Percentiles rank a stretch among this genome's conserved stretches.
These are phyloP conservation scores for Urocynchramus pylzowi DNA, from an alignment of 2,113 vertebrate species.

Conservation along the genomic window DNA sequence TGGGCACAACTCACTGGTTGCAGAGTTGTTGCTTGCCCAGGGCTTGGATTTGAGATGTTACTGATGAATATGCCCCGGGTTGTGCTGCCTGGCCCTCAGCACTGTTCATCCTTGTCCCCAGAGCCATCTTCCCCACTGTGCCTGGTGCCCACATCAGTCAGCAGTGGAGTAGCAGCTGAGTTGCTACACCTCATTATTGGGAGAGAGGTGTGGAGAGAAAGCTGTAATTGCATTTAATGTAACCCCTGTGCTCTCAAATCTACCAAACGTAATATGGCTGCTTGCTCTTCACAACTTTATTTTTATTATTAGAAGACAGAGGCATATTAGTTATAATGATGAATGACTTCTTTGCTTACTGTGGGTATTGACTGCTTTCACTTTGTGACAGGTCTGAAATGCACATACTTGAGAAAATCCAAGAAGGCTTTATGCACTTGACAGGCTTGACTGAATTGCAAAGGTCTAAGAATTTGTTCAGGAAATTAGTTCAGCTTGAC, in stretches of 20 bases:
- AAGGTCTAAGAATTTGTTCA: background rate
- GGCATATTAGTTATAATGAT: background rate
- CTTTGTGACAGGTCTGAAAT: background rate
- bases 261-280: background rate
- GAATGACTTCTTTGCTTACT: background rate
- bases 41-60: background rate
- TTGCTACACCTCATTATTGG: rapidly evolving
- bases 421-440: background rate
- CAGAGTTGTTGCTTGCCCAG: background rate
- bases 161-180: background rate
- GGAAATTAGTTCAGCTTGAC: background rate
- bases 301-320: background rate
- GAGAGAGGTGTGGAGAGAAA: background rate
- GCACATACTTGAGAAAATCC: background rate
- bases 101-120: background rate
- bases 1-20: rapidly evolving
- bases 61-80: rapidly evolving
- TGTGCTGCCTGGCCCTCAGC: background rate
- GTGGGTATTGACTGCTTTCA: background rate
- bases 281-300: background rate
- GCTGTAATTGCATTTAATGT: background rate
- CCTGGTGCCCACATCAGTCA: rapidly evolving
- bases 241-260: background rate
- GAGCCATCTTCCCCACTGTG: background rate
- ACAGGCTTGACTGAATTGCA: background rate